phyloP scores from a whole-genome alignment of 92 coral and sea anemone species.

The Palythoa caribaeorum region DNA sequence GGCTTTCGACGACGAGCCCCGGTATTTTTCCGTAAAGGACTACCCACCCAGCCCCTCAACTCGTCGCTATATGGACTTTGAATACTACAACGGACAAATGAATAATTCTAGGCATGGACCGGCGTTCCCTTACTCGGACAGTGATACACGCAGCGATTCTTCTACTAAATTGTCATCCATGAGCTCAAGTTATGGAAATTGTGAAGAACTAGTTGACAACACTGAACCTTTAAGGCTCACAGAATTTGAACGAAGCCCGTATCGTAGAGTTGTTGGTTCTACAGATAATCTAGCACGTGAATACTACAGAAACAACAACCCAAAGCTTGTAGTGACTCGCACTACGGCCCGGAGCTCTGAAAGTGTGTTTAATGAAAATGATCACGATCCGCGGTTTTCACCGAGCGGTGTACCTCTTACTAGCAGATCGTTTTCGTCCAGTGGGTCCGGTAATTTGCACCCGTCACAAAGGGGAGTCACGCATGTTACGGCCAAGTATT shows the following conservation, averaged over 20 bases:
- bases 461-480: slow-evolving; percentile 68
- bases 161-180: slow-evolving; percentile 88
- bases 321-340: slow-evolving; percentile 59
- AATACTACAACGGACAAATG: slow-evolving; percentile 61
- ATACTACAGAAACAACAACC: slow-evolving; percentile 70
- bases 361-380: slow-evolving; percentile 75
- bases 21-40: slow-evolving; percentile 25
- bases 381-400: slow-evolving; percentile 64
- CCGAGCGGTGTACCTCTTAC: slow-evolving; percentile 60
- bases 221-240: slow-evolving; percentile 47
- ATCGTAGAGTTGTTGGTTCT: slow-evolving; percentile 70
- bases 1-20: slow-evolving; percentile 63
- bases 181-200: slow-evolving; percentile 87
- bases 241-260: slow-evolving; percentile 74
- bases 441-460: slow-evolving; percentile 48
- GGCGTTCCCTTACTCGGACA: slow-evolving; percentile 90
- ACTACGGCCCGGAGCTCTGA: slow-evolving; percentile 82
- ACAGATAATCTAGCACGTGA: slow-evolving; percentile 76
- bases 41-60: slow-evolving; percentile 83
- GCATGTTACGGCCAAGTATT: slow-evolving; percentile 61
- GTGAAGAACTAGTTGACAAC: slow-evolving; percentile 74
- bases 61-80: slow-evolving; percentile 52
- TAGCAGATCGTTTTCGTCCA: slow-evolving; percentile 76
- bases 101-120: slow-evolving; percentile 71
- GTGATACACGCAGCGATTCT: slow-evolving; percentile 88